Evolutionary conservation across 2,113 vertebrate species (phyloP), one percentile per base, ranked within the genome.

Genomic region (Zapornia atra): DNA sequence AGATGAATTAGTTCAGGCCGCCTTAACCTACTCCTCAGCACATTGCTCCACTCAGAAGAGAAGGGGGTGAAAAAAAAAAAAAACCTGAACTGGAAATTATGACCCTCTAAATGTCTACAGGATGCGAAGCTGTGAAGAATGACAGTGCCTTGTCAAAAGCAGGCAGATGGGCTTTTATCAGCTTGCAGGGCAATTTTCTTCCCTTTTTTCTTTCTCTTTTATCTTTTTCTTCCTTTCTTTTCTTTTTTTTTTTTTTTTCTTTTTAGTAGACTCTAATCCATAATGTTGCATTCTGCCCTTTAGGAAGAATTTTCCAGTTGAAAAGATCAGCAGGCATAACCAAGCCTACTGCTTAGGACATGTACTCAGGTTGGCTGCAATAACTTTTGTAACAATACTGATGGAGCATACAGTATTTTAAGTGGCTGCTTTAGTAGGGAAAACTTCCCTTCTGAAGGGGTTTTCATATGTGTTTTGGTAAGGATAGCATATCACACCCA

Each of bases 1-100:
- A 98, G 98, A 98, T 98, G 96, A 98, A 98, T 98, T 98, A 97
- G 98, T 98, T 98, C 94, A 96, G 96, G 81, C 96, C 85, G 40
- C 96, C 97, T 98, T 97, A 97, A 94, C 97, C 95, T 91, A 86
- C 96, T 98, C 97, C 96, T 94, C 75, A 96, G 92, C 83, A 96
- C 63, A 21, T 83, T 92, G 80, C 78, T 97, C 73, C 81, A 96
- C 94, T 96, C 71, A 94, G 76, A 97, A 40, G 69, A 96, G 90
- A 96, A 79, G 48, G 63, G 81, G 93, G 54, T 66, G n/a, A 34
- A 96, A 95, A 94, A 97, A 96, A 96, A 92, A 81, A 95, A 98
- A 98, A 96, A 46, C 42, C 91, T 92, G 92, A 97, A 89, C 84
- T 92, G 90, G 92, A 97, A 98, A 98, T 98, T 98, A 98, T 97